Base-by-base conservation (phyloP, 2,888 invertebrate genomes). In the Diplolepis rosae region DNA sequence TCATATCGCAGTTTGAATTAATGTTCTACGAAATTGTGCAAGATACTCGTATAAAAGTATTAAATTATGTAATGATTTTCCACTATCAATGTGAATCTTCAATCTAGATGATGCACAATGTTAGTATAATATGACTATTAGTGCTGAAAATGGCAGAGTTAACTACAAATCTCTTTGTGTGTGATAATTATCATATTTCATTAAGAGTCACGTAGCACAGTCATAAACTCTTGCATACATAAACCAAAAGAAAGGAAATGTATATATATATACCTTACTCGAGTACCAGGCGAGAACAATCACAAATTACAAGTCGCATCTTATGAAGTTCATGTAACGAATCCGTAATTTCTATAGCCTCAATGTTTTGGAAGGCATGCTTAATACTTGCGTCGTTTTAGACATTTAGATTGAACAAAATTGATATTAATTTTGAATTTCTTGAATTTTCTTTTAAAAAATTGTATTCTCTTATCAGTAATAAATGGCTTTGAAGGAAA, bases 161-260 rank as follows among this genome's bases (percentile, higher is more conserved):
- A 39, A n/a, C 22, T 24, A 61, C 39, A 39, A 61, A 61, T 61
- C 35, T 13, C 13, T 6, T 22, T 35, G 24, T 39, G 7, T 13
- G 13, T 24, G 35, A 61, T 39, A 35, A 61, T 39, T 61, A 61
- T 39, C n/a, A 61, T 61, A 61, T 39, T 61, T 61, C 56, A 39
- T 22, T 35, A 35, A 39, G 39, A 24, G 24, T 61, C 56, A 61
- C 56, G 56, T 61, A 61, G 56, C 22, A 61, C 13, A 35, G 56
- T 56, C 27, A 24, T n/a, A 27, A 28, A 51, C 15, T 51, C n/a
- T 28, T 51, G 15, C 18, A 45, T 48, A 50, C 22, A 50, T 56
- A 24, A 56, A 35, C 56, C 22, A 35, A 22, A 32, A 54, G 18
- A 35, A 11, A 56, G 22, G 22, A 13, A 61, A 24, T 22, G 35